phyloP scores from a whole-genome alignment of 2,797 vertebrate species.

The Gypaetus barbatus region DNA sequence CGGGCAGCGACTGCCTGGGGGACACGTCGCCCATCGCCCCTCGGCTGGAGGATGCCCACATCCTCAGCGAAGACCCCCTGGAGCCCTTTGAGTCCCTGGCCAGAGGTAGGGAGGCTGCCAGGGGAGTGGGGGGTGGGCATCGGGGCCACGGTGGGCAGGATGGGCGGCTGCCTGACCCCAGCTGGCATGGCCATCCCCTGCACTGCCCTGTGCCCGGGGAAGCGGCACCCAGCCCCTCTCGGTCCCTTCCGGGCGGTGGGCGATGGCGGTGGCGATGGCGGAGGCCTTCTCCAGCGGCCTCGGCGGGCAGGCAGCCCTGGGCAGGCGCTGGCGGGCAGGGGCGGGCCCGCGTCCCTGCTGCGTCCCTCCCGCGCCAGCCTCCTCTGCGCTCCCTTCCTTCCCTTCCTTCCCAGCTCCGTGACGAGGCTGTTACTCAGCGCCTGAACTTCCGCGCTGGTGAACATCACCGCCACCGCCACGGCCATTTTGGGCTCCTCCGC shows the following conservation, averaged over 20 bases:
- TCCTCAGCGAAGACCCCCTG: slow-evolving; percentile 69
- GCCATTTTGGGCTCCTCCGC: slow-evolving; percentile 52
- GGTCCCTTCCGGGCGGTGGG: not conserved
- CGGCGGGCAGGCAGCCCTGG: not conserved
- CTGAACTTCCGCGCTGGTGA: slow-evolving; percentile 14
- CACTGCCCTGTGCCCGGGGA: not conserved
- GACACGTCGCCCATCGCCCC: slow-evolving; percentile 67
- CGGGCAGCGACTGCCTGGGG: slow-evolving; percentile 66
- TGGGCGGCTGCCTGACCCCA: not conserved
- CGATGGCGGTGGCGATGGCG: not conserved
- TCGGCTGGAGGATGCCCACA: slow-evolving; percentile 65
- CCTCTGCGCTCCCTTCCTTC: not conserved
- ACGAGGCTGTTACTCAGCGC: slow-evolving; percentile 13
- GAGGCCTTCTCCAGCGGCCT: not conserved
- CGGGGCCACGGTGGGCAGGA: not conserved
- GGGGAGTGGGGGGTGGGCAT: rapidly evolving
- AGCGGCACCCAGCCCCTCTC: not conserved
- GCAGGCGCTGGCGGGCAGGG: not conserved
- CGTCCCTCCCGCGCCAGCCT: not conserved
- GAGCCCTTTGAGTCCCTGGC: slow-evolving; percentile 75
- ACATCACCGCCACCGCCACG: not conserved
- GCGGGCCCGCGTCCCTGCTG: not conserved
- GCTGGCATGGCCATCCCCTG: not conserved
- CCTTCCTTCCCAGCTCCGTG: slow-evolving; percentile 9
- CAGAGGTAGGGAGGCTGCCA: slow-evolving; percentile 46